These are phyloP conservation scores for Himalopsyche phryganea DNA, from an alignment of 1,140 invertebrate species.

Conservation along the genomic window DNA sequence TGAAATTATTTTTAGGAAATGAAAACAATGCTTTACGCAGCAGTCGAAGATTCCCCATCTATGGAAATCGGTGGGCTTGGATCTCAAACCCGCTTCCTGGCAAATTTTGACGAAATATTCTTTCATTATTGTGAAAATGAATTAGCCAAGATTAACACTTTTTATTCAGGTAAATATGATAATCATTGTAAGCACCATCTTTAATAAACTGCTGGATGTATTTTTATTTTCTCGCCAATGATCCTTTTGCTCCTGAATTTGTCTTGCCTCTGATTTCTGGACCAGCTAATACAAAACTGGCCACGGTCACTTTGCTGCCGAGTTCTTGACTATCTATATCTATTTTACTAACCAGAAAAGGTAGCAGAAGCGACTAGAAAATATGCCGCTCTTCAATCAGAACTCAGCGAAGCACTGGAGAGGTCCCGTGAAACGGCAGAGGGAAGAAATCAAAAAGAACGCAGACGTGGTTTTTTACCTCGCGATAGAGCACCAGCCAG, in stretches of 20 bases:
- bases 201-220: too few relatives aligned
- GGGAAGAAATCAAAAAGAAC: slow-evolving; percentile 54
- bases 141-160: slow-evolving; percentile 93
- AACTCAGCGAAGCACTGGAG: slow-evolving; percentile 56
- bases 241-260: too few relatives aligned
- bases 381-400: slow-evolving; percentile 85
- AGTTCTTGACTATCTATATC: too few relatives aligned
- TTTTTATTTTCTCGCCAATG: too few relatives aligned
- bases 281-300: too few relatives aligned
- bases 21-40: slow-evolving; percentile 86
- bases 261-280: too few relatives aligned
- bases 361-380: slow-evolving; percentile 94
- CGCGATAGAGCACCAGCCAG: too few relatives aligned
- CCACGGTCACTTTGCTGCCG: too few relatives aligned
- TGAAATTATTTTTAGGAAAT: slow-evolving; percentile 74
- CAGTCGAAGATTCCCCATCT: slow-evolving; percentile 84
- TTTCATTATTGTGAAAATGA: slow-evolving; percentile 94
- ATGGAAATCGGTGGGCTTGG: slow-evolving; percentile 80
- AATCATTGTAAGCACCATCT: too few relatives aligned
- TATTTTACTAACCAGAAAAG: slow-evolving; percentile 76
- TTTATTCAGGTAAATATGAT: slow-evolving; percentile 81
- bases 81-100: slow-evolving; percentile 82
- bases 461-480: slow-evolving; percentile 58
- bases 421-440: slow-evolving; percentile 62
- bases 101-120: slow-evolving; percentile 94